Conservation (phyloP, 2,888 invertebrate species). For the Aleiodes leptofemur region DNA sequence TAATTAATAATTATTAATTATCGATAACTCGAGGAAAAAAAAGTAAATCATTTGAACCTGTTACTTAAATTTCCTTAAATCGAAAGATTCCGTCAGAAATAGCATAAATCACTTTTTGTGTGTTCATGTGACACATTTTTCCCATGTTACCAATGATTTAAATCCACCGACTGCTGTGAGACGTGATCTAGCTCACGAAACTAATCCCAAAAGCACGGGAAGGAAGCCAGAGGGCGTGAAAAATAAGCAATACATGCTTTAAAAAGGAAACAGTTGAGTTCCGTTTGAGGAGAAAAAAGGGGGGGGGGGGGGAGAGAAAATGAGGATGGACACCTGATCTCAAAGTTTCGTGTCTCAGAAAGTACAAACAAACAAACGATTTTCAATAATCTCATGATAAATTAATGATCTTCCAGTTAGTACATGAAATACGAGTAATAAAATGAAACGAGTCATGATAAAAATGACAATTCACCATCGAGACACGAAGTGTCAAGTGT, state of each 20-base stretch:
- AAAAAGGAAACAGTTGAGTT: slow-evolving; percentile 41
- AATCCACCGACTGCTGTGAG: slow-evolving; percentile 52
- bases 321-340: slow-evolving; percentile 54
- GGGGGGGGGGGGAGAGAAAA: too few relatives aligned
- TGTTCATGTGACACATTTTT: neutral
- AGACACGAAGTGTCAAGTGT: slow-evolving; percentile 56
- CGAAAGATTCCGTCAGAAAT: too few relatives aligned
- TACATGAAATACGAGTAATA: slow-evolving; percentile 45
- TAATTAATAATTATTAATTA: too few relatives aligned
- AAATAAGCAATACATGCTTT: slow-evolving; percentile 37
- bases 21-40: too few relatives aligned
- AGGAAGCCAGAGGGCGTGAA: slow-evolving; percentile 35
- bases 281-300: too few relatives aligned
- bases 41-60: too few relatives aligned
- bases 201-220: slow-evolving; percentile 46
- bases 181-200: slow-evolving; percentile 54
- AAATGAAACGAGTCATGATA: slow-evolving; percentile 68
- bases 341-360: slow-evolving; percentile 48
- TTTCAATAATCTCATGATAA: slow-evolving; percentile 29
- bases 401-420: slow-evolving; percentile 32
- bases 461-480: slow-evolving; percentile 72
- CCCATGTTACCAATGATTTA: slow-evolving; percentile 54
- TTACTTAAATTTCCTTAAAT: too few relatives aligned
- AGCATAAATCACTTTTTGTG: neutral
- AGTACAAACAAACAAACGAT: slow-evolving; percentile 51